Evolutionary conservation across 1,140 invertebrate genomes (phyloP).

Genomic region (Phocides pigmalion): DNA sequence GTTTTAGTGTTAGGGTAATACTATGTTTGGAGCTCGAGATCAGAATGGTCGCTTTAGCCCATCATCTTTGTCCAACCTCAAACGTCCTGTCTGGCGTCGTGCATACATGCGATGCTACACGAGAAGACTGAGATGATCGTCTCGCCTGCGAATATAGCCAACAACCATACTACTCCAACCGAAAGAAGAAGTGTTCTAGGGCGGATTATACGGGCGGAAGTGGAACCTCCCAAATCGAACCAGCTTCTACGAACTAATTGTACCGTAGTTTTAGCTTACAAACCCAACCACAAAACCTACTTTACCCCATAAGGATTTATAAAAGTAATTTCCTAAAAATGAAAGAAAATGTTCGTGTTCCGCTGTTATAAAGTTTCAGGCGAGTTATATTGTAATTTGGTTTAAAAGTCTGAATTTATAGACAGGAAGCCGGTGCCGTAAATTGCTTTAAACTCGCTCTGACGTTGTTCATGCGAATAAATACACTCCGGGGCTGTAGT

Average conservation of each 20-base stretch:
- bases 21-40: not conserved
- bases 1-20: not conserved
- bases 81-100: no score
- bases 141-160: no score
- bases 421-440: constrained; percentile 19
- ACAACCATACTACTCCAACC: no score
- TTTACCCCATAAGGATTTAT: no score
- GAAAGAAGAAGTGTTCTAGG: no score
- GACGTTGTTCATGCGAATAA: constrained; percentile 21
- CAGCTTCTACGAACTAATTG: no score
- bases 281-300: no score
- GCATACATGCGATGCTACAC: no score
- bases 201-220: no score
- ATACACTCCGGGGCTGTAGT: constrained; percentile 3
- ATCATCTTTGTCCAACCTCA: not conserved
- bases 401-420: constrained; percentile 34
- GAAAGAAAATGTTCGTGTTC: constrained; percentile 6
- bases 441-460: constrained; percentile 15
- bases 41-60: not conserved
- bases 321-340: not conserved
- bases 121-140: no score
- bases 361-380: constrained; percentile 11
- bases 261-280: no score
- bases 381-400: constrained; percentile 31
- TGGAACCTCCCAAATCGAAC: no score